Base-by-base conservation (phyloP, 2,113 vertebrate species). In the Zosterops japonicus region DNA sequence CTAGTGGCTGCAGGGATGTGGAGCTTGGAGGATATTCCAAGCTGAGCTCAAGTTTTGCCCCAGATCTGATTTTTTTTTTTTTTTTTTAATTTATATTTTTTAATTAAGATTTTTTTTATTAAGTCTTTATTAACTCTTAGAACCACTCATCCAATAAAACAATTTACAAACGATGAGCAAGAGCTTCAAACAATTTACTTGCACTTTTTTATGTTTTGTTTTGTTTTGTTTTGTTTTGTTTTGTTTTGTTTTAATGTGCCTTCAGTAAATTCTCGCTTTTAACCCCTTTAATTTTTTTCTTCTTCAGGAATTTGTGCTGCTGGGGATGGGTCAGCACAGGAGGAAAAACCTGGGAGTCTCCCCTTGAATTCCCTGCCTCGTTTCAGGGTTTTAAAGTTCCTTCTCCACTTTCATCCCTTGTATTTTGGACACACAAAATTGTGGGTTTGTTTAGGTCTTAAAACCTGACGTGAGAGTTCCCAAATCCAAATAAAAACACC, bases 301-400 rank as follows among this genome's bases (percentile, higher is more conserved):
- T 8, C 33, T 87, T 89, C 47, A 92, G 92, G 93, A 89, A 90
- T 92, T 97, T 87, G 3, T 56, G 52, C 68, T 72, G 46, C 36
- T 17, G 46, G 50, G 63, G 42, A 31, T 6, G 19, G 5, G 6
- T 21, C 74, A 87, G 42, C 23, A 33, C 35, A 29, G 33, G 47
- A 85, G 23, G 23, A 35, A 82, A 93, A 90, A 85, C 9, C 36
- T 44, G 24, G 17, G 41, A 41, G 78, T 13, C 28, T 64, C 15
- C 55, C 33, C 55, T 72, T 0, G 0, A 50, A 27, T 8, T 1
- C 31, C 33, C 17, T 69, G 65, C 20, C 35, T 55, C 7, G 14
- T 27, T 7, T 42, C 53, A 77, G 63, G n/a, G 6, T 47, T 91
- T 79, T 17, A 28, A 52, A 2, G 59, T 8, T 76, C 74, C 77